These are phyloP conservation scores for Lutjanus campechanus DNA, from an alignment of 2,797 vertebrate genomes.

Conservation along the genomic window DNA sequence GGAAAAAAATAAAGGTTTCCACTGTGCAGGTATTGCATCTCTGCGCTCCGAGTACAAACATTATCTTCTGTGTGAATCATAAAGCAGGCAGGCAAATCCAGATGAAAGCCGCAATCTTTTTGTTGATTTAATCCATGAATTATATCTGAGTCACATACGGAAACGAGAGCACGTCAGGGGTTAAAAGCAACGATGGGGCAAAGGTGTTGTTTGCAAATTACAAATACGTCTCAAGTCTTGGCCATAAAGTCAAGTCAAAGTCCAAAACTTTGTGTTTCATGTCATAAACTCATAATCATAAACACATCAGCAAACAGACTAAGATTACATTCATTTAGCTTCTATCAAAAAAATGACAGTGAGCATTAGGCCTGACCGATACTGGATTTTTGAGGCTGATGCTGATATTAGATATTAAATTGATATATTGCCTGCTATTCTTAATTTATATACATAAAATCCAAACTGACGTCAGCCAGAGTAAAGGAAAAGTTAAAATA, in stretches of 20 bases:
- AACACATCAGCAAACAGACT: background rate
- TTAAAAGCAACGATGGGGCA: background rate
- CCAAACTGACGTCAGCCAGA: no score
- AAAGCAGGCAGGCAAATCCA: constrained; percentile 21
- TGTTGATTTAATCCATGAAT: constrained; percentile 14
- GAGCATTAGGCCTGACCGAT: no score
- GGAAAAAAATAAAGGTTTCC: constrained; percentile 37
- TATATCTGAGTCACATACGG: background rate
- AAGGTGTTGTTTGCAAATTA: background rate
- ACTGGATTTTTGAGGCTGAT: no score
- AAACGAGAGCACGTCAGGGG: background rate
- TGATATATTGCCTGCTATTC: no score
- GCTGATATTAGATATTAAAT: no score
- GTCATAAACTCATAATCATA: background rate
- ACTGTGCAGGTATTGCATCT: constrained; percentile 14
- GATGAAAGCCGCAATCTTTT: constrained; percentile 26
- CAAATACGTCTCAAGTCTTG: background rate
- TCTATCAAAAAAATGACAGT: background rate
- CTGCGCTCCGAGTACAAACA: constrained; percentile 22
- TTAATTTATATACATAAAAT: no score
- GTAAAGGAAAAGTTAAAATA: no score
- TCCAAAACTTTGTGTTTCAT: constrained; percentile 12
- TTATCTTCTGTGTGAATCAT: constrained; percentile 29
- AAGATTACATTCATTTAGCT: background rate
- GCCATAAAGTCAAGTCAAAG: background rate